Base-by-base conservation (phyloP, 2,797 vertebrate genomes). In the Bradypodion ventrale region DNA sequence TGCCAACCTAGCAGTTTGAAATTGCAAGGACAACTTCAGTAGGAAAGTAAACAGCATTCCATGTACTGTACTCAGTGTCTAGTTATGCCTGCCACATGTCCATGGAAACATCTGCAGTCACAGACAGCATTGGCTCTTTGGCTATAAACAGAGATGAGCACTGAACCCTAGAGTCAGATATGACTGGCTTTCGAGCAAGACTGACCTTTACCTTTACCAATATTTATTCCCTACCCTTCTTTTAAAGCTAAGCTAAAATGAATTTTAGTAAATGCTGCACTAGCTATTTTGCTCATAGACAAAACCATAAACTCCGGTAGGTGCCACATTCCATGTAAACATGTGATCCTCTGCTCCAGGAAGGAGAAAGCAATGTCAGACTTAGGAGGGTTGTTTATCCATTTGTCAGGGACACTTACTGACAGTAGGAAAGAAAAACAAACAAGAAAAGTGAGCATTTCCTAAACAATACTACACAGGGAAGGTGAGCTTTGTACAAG, bases 281-380 rank as follows among this genome's bases (percentile, higher is more conserved):
- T 63, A 46, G 42, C 25, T 40, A 60, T 60, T 72, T 29, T 66
- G 3, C 25, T 56, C 73, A 37, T 63, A 7, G 44, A 42, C 59
- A 32, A 66, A 44, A n/a, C n/a, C 81, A 37, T 23, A 29, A 56
- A 3, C 25, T 15, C 52, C 40, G 49, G 4, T 37, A 13, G 35
- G 4, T 40, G 23, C 52, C 59, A 2, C 27, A 13, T 77, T 27
- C 13, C 10, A 12, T 74, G 70, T 29, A 44, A 59, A 66, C 15
- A 13, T 75, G 72, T 68, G 9, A 10, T 59, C 83, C 27, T 32
- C 5, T 73, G 44, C 7, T 62, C 12, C 37, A 7, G 42, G 52
- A 81, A 85, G 74, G 79, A 49, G 46, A 81, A 62, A 46, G 29
- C 73, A 85, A 85, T 76, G 65, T 76, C 72, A 77, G 10, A 49